phyloP scores from a whole-genome alignment of 2,888 invertebrate species.

The Oscheius sp. region DNA sequence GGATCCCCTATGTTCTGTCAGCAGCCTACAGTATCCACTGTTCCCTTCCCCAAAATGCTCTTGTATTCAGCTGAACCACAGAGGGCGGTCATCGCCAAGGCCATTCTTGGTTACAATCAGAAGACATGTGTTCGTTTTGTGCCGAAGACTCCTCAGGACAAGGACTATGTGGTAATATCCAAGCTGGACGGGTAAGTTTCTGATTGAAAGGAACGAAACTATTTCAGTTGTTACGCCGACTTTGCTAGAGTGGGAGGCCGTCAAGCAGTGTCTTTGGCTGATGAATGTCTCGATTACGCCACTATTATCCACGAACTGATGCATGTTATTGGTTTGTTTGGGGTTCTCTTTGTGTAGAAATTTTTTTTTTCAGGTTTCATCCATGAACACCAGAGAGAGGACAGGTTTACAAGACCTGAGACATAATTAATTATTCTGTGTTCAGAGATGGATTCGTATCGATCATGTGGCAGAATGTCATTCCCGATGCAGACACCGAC shows the following conservation, averaged over 20 bases:
- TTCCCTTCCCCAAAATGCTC: neutral
- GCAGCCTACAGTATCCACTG: conserved; percentile 65
- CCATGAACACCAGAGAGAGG: conserved; percentile 72
- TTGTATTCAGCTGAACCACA: conserved; percentile 45
- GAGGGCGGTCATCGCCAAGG: conserved; percentile 76
- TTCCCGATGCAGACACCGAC: conserved; percentile 71
- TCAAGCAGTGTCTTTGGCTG: conserved; percentile 79
- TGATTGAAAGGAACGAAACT: neutral
- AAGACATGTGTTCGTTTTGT: conserved; percentile 80
- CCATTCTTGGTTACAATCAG: conserved; percentile 79
- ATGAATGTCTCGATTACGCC: conserved; percentile 76
- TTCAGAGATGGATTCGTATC: conserved; percentile 63
- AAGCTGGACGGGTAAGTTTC: conserved; percentile 72
- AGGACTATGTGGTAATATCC: conserved; percentile 78
- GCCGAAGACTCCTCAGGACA: conserved; percentile 77
- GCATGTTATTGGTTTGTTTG: conserved; percentile 76
- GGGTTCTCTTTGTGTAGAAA: neutral
- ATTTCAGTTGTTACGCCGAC: conserved; percentile 82
- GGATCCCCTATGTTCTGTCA: conserved; percentile 71
- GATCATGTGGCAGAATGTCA: conserved; percentile 68
- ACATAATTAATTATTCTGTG: too few species aligned
- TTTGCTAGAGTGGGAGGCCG: conserved; percentile 83
- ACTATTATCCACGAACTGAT: conserved; percentile 84
- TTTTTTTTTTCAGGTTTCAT: conserved; percentile 61
- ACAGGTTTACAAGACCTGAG: conserved; percentile 32